phyloP scores from a whole-genome alignment of 1,140 invertebrate species.

The Diabrotica virgifera region DNA sequence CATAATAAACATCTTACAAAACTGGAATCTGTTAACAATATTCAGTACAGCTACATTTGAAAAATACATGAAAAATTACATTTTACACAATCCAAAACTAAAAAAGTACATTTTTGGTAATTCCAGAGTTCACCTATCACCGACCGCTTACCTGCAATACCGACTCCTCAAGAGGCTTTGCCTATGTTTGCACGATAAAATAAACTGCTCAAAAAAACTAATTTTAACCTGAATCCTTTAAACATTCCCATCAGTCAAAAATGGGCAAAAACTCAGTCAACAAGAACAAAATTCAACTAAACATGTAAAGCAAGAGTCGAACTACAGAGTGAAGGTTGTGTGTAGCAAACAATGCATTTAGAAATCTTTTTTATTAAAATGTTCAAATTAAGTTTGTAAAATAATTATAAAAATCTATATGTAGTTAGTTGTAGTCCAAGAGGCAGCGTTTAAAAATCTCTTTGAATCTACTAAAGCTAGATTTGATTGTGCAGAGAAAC shows the following conservation, averaged over 20 bases:
- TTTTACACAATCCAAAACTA: no score
- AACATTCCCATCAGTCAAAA: neutral
- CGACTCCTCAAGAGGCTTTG: slow-evolving; percentile 1
- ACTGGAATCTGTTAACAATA: no score
- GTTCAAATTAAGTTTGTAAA: neutral
- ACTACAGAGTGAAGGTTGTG: neutral
- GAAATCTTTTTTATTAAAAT: neutral
- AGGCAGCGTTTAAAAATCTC: no score
- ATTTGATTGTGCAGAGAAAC: no score
- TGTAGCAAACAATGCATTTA: neutral
- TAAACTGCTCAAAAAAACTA: slow-evolving; percentile 9
- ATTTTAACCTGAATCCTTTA: slow-evolving; percentile 13
- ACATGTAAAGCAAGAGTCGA: neutral
- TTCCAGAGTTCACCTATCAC: neutral
- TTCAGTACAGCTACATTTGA: no score
- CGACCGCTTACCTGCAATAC: neutral
- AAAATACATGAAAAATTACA: no score
- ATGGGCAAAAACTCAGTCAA: neutral
- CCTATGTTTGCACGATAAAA: slow-evolving; percentile 8
- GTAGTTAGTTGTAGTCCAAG: no score
- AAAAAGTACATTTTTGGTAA: neutral
- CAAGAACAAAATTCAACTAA: slow-evolving; percentile 7
- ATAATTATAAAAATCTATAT: neutral
- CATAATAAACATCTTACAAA: no score
- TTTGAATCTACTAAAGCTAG: no score